Percentiles rank a stretch among this genome's conserved stretches.
phyloP scores from a whole-genome alignment of 2,113 vertebrate species.

The Neotragus pygmaeus region DNA sequence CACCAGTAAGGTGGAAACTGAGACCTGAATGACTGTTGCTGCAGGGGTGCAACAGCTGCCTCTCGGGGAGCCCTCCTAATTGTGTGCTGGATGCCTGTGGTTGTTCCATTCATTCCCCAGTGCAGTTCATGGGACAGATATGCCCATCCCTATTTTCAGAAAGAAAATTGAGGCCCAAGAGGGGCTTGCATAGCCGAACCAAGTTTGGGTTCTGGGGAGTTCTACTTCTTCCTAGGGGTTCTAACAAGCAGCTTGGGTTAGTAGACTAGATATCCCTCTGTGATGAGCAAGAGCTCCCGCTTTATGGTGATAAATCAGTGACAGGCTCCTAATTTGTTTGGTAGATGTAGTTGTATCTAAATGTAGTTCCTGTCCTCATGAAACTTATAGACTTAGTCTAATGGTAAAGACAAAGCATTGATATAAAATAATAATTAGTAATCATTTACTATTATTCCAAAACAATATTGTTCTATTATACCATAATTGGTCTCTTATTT shows the following conservation, averaged over 20 bases:
- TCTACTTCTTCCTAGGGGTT: neutral
- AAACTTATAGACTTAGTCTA: neutral
- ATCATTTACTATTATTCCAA: neutral
- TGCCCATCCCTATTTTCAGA: neutral
- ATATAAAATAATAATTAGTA: neutral
- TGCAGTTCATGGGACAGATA: neutral
- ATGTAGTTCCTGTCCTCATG: neutral
- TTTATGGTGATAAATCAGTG: neutral
- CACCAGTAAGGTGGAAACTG: neutral
- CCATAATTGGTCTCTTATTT: neutral
- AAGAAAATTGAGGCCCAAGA: neutral
- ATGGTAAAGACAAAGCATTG: neutral
- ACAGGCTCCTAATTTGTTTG: neutral
- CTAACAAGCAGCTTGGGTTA: neutral
- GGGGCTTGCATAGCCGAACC: neutral
- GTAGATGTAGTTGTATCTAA: neutral
- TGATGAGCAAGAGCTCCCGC: neutral
- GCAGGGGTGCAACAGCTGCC: fast-evolving
- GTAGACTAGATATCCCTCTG: neutral
- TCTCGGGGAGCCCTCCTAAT: neutral
- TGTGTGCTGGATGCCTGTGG: fast-evolving
- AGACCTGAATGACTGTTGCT: neutral
- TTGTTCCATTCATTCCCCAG: neutral
- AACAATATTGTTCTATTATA: neutral
- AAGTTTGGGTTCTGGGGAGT: neutral